Base-by-base conservation (phyloP, 2,113 vertebrate genomes). In the Passer montanus region DNA sequence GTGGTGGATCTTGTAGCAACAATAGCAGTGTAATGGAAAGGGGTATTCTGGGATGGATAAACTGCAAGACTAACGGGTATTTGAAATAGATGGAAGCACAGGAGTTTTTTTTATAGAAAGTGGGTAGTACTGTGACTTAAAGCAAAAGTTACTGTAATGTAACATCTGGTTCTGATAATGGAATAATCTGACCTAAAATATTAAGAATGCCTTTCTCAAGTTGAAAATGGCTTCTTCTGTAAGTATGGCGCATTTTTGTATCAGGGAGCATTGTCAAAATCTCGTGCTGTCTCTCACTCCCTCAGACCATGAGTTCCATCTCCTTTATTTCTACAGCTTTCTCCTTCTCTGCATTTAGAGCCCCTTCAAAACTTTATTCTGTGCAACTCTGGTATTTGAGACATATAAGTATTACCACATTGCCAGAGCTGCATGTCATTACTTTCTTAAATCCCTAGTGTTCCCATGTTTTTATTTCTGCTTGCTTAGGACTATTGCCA, bases 291-390 rank as follows among this genome's bases (percentile, higher is more conserved):
- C 72, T 94, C 41, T 72, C 52, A 31, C 67, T 95, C 47, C 31
- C 52, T 80, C 55, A 93, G 39, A 73, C 17, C 26, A 74, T 68
- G 47, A 91, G 64, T 44, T 59, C 13, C 64, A 19, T 75, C 39
- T 88, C 7, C 76, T 87, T 76, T 90, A 47, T 84, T 96, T 95
- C 63, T 89, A 37, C 16, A 55, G 30, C 20, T 83, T 93, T 72
- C 47, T 81, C 39, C 12, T 79, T n/a, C 41, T 87, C 60, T 83
- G 33, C 46, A 43, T 59, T 83, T 67, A 83, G 16, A 76, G 5
- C 13, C 16, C 23, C 23, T 84, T 89, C 60, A 89, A 47, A 84
- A 70, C 41, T 64, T 89, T 43, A 33, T 77, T 86, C 58, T 83
- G 23, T 91, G 37, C 19, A 58, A 46, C 35, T 79, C 58, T 66